A percentile compares a stretch with the other conserved stretches of the same genome.
Conservation (phyloP, 2,113 vertebrate genomes). For the Bostrychus sinensis region DNA sequence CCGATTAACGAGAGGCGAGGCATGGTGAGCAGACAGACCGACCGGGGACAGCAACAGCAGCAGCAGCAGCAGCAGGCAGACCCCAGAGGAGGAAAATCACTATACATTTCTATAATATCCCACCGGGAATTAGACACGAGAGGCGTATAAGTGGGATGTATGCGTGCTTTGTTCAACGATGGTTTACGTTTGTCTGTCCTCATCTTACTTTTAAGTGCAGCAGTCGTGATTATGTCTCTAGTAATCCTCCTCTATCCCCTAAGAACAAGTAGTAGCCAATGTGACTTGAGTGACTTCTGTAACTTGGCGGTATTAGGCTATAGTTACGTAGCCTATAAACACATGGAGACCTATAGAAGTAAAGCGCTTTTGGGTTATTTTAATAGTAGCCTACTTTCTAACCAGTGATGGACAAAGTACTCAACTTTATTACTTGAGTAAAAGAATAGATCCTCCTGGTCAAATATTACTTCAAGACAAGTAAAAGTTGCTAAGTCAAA, state of each 20-base stretch:
- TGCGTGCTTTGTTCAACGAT: not conserved
- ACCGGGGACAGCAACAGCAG: too few species aligned
- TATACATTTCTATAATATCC: conserved; percentile 3
- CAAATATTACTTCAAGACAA: too few species aligned
- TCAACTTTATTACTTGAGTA: too few species aligned
- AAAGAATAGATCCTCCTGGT: too few species aligned
- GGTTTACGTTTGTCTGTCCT: not conserved
- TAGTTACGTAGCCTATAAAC: not conserved
- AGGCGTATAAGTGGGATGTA: not conserved
- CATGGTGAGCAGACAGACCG: conserved; percentile 53
- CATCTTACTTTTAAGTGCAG: not conserved
- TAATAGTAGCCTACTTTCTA: too few species aligned
- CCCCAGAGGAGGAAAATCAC: conserved; percentile 21
- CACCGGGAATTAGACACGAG: not conserved
- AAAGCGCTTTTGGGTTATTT: too few species aligned
- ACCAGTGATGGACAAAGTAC: too few species aligned
- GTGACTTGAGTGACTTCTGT: conserved; percentile 6
- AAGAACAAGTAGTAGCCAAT: not conserved
- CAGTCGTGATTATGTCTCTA: conserved; percentile 4
- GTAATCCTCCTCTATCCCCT: not conserved
- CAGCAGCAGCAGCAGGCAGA: conserved; percentile 16
- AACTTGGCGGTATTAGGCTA: not conserved
- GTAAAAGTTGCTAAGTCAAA: too few species aligned
- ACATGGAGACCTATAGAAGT: too few species aligned
- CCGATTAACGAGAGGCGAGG: conserved; percentile 69